A percentile compares a stretch with the other conserved stretches of the same genome.
Conservation (phyloP, 1,140 invertebrate genomes). For the Hylyphantes graminicola region DNA sequence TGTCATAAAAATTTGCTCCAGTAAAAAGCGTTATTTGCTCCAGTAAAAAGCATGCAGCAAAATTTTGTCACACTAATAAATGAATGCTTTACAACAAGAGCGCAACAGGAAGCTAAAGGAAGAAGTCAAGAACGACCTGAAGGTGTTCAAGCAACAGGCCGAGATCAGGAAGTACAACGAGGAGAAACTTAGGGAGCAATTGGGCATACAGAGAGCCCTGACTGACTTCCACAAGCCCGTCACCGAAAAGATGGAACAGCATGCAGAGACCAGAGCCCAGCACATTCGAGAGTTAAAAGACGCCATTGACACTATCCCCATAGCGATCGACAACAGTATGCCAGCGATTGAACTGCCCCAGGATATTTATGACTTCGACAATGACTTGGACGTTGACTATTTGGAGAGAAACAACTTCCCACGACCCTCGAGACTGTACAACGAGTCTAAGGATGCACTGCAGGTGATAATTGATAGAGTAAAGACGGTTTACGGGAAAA, state of each 20-base stretch:
- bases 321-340: neutral
- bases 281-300: neutral
- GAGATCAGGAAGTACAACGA: neutral
- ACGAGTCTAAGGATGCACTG: neutral
- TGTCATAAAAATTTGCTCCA: too few species aligned
- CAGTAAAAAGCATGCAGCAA: too few species aligned
- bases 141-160: neutral
- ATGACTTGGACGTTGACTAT: too few species aligned
- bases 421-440: too few species aligned
- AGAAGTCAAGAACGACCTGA: neutral
- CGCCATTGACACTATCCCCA: neutral
- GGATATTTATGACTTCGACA: neutral
- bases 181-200: neutral
- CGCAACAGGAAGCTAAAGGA: neutral
- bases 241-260: neutral
- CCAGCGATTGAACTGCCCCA: neutral
- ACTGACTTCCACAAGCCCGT: neutral
- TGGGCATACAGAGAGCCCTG: neutral
- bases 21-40: too few species aligned
- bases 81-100: slow-evolving; percentile 13
- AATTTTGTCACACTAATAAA: slow-evolving; percentile 17
- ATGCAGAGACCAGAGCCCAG: neutral
- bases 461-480: neutral
- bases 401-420: neutral
- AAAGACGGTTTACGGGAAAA: slow-evolving; percentile 4